Evolutionary conservation across 2,797 vertebrate species (phyloP), one percentile per base, ranked within the genome.

Genomic region (Florisuga fusca): DNA sequence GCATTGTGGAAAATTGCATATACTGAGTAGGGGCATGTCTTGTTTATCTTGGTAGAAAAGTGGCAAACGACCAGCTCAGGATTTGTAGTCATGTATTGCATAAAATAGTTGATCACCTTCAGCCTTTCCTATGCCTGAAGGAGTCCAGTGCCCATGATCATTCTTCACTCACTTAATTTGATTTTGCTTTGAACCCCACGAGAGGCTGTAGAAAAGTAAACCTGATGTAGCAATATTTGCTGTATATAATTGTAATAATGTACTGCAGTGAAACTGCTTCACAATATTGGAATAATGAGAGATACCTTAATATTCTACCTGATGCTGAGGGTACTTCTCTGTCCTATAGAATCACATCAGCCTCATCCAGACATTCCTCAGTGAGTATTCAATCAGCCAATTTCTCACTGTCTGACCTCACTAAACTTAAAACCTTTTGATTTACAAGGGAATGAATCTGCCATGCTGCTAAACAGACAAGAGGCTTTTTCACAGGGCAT

Each of bases 361-460:
- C 29, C 58, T 53, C 51, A 8, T 3, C 43, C 12, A 53, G 82
- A 84, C 18, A 12, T 63, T 75, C 63, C 84, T 68, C 4, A 10
- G 26, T 48, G 51, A 67, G 16, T 33, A 25, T 67, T 78, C 77
- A 82, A 7, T 15, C 59, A 61, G 71, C 34, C 53, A 19, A 1
- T 64, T 87, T 90, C 80, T 61, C 80, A 22, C 62, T 69, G 51
- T 10, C 78, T 54, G 67, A 84, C 73, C 77, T 87, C 74, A 67
- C 67, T 77, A 50, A 90, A 86, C 68, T 76, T 25, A 79, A 93
- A 96, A 82, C 33, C 76, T 90, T 86, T 51, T 80, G 71, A 53
- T 89, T 91, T 81, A 29, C 51, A 64, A 66, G 90, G 43, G 62
- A 87, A 93, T 69, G 73, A 91, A 57, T 89, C 91, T 84, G 53